A percentile compares a stretch with the other conserved stretches of the same genome.
Evolutionary conservation across 2,888 invertebrate species (phyloP).

Genomic region (Spodoptera picta): DNA sequence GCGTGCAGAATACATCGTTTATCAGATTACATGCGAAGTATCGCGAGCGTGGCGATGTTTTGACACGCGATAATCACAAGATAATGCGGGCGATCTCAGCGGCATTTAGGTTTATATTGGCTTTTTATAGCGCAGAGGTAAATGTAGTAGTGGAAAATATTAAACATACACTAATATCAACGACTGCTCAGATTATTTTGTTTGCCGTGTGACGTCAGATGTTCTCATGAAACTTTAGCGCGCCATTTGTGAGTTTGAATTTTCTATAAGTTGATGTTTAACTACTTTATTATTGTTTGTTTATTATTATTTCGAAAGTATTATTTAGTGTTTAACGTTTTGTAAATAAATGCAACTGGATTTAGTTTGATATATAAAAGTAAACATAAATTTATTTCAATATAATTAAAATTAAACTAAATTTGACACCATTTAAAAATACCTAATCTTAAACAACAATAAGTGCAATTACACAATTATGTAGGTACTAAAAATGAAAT

Average conservation of each 20-base stretch:
- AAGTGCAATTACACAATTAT: too few species aligned
- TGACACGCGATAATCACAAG: constrained; percentile 89
- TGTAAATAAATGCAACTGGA: too few species aligned
- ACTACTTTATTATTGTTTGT: not conserved
- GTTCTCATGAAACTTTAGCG: constrained; percentile 50
- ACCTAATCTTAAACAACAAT: too few species aligned
- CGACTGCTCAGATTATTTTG: constrained; percentile 65
- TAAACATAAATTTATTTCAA: too few species aligned
- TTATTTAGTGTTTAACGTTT: not conserved
- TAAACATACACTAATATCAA: constrained; percentile 72
- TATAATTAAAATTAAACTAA: too few species aligned
- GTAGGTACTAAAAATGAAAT: too few species aligned
- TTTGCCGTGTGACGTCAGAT: constrained; percentile 68
- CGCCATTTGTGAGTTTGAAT: constrained; percentile 31
- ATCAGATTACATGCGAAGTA: constrained; percentile 89
- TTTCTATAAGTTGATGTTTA: not conserved
- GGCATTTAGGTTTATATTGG: constrained; percentile 88
- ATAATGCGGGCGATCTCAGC: constrained; percentile 88
- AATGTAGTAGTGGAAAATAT: constrained; percentile 71
- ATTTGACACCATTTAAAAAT: too few species aligned
- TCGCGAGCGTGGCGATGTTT: constrained; percentile 89
- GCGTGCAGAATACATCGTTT: constrained; percentile 89
- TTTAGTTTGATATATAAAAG: too few species aligned
- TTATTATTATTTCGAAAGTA: constrained; percentile 6
- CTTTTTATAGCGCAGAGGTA: constrained; percentile 82